These are phyloP conservation scores for Cacatua alba DNA, from an alignment of 2,113 vertebrate genomes.

Conservation along the genomic window DNA sequence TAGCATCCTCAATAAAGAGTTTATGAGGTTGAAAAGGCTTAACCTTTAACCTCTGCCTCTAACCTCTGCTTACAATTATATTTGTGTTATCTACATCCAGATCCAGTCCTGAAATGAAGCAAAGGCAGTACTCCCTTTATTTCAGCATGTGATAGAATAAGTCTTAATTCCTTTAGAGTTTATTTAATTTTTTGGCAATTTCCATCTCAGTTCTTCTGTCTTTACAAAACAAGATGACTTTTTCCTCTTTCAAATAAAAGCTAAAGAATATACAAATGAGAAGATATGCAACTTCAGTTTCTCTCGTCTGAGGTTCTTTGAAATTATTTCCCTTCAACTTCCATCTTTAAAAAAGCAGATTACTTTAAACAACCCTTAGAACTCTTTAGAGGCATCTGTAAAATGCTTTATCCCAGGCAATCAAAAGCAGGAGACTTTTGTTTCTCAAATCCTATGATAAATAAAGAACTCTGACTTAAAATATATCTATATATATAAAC, in stretches of 20 bases:
- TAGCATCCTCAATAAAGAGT: neutral
- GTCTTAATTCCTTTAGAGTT: neutral
- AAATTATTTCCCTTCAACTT: conserved; percentile 65
- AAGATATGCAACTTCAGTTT: neutral
- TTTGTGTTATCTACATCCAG: neutral
- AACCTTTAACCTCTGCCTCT: neutral
- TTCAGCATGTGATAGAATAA: neutral
- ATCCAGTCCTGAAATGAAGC: neutral
- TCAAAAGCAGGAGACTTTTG: conserved; percentile 56
- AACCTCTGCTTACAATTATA: neutral
- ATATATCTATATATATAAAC: neutral
- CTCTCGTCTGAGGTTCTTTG: conserved; percentile 52
- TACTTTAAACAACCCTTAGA: conserved; percentile 64
- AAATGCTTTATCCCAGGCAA: conserved; percentile 55
- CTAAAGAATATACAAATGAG: conserved; percentile 36
- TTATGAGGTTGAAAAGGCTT: neutral
- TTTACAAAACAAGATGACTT: neutral
- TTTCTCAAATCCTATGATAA: conserved; percentile 53
- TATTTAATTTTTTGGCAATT: neutral
- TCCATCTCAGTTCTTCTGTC: neutral
- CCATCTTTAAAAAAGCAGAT: conserved; percentile 36
- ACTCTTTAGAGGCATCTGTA: conserved; percentile 17
- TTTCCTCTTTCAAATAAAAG: neutral
- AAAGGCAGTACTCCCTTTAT: neutral
- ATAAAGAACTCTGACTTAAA: conserved; percentile 34